These are phyloP conservation scores for Andrena trimmerana DNA, from an alignment of 2,888 invertebrate genomes.

Conservation along the genomic window DNA sequence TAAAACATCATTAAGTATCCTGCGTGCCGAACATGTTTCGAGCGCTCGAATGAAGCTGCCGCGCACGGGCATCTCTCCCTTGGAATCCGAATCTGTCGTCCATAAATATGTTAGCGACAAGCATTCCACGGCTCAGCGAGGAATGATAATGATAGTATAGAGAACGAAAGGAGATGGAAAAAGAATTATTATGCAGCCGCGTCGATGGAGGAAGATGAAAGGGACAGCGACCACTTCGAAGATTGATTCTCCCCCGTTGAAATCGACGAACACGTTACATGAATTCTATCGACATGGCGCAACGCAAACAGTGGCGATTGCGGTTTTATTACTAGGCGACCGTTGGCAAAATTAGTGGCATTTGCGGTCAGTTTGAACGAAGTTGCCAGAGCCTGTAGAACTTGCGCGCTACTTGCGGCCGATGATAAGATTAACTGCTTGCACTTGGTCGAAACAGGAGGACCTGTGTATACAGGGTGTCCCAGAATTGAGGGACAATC, in stretches of 20 bases:
- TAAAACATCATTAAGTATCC: constrained; percentile 5
- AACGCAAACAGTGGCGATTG: constrained; percentile 6
- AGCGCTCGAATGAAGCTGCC: constrained; percentile 11
- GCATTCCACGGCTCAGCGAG: constrained; percentile 18
- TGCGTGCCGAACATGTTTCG: constrained; percentile 1
- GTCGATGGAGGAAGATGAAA: constrained; percentile 37
- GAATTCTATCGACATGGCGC: constrained; percentile 33
- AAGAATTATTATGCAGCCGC: background rate
- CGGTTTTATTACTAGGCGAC: background rate
- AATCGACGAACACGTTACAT: background rate
- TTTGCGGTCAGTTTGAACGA: background rate
- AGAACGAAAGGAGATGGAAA: constrained; percentile 14
- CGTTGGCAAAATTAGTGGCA: constrained; percentile 2
- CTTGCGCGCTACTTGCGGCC: background rate
- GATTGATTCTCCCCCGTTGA: constrained; percentile 19
- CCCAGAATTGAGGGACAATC: no score
- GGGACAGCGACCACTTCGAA: constrained; percentile 10
- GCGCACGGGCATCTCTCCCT: constrained; percentile 5
- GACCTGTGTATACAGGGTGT: no score
- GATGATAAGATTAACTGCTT: background rate
- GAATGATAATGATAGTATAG: constrained; percentile 47
- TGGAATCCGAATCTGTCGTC: constrained; percentile 28
- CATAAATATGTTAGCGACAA: constrained; percentile 28
- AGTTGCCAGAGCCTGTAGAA: background rate
- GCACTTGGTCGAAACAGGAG: background rate